These are phyloP conservation scores for Hephaestus fuliginosus DNA, from an alignment of 2,797 vertebrate species.

Conservation along the genomic window DNA sequence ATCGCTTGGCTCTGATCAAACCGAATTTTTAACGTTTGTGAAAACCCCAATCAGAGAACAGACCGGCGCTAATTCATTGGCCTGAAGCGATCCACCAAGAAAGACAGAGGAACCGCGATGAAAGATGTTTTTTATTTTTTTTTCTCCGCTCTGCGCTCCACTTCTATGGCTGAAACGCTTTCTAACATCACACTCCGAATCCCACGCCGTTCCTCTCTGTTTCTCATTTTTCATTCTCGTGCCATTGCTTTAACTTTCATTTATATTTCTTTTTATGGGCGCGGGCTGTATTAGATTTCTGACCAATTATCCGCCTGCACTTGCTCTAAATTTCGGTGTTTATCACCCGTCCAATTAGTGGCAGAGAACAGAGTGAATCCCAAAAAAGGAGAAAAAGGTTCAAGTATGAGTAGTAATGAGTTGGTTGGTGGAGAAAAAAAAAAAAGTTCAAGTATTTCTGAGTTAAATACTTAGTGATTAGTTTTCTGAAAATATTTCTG, in stretches of 20 bases:
- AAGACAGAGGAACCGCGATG: constrained; percentile 28
- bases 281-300: constrained; percentile 39
- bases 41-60: constrained; percentile 55
- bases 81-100: constrained; percentile 53
- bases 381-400: constrained; percentile 23
- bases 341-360: constrained; percentile 58
- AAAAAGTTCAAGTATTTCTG: constrained; percentile 1
- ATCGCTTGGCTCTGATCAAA: constrained; percentile 66
- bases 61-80: constrained; percentile 53
- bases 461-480: constrained; percentile 12
- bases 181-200: constrained; percentile 14
- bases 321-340: constrained; percentile 40
- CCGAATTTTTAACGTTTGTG: constrained; percentile 48
- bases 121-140: constrained; percentile 21
- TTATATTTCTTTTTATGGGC: constrained; percentile 41
- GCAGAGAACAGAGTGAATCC: constrained; percentile 38
- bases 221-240: constrained; percentile 44
- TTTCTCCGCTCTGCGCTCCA: constrained; percentile 26
- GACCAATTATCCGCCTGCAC: constrained; percentile 61
- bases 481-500: neutral
- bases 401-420: constrained; percentile 42
- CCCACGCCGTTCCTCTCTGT: constrained; percentile 37
- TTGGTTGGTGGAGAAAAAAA: constrained; percentile 18
- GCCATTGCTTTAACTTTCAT: constrained; percentile 45
- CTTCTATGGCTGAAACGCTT: constrained; percentile 44